Evolutionary conservation across 2,888 invertebrate species (phyloP).

Genomic region (Lycocerus yunnanus): DNA sequence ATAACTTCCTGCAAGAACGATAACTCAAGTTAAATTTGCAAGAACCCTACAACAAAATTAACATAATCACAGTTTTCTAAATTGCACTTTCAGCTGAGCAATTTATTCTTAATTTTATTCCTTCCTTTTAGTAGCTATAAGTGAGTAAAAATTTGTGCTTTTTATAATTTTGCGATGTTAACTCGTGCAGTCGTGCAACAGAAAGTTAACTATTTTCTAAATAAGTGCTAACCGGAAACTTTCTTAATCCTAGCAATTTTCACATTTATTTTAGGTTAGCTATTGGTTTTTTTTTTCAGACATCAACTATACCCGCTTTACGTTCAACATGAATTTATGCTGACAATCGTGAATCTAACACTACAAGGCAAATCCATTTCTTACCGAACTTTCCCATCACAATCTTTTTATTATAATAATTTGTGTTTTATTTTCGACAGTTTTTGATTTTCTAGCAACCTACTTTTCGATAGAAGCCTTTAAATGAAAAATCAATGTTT

Average conservation of each 20-base stretch:
- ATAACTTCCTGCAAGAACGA: conserved; percentile 1
- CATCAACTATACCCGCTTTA: not conserved
- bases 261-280: not conserved
- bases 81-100: not conserved
- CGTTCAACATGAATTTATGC: not conserved
- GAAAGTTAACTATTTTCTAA: no score
- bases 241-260: not conserved
- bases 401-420: not conserved
- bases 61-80: conserved; percentile 5
- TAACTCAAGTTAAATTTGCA: not conserved
- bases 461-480: not conserved
- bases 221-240: no score
- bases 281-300: not conserved
- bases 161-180: not conserved
- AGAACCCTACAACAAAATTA: not conserved
- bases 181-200: not conserved
- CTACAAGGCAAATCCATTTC: not conserved
- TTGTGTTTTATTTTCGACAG: not conserved
- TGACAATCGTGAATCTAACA: not conserved
- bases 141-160: not conserved
- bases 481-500: not conserved
- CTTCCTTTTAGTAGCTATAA: not conserved
- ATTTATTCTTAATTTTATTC: not conserved
- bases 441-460: not conserved
- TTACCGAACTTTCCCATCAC: not conserved